Base-by-base conservation (phyloP, 1,140 invertebrate species). In the Drosophila jambulina region DNA sequence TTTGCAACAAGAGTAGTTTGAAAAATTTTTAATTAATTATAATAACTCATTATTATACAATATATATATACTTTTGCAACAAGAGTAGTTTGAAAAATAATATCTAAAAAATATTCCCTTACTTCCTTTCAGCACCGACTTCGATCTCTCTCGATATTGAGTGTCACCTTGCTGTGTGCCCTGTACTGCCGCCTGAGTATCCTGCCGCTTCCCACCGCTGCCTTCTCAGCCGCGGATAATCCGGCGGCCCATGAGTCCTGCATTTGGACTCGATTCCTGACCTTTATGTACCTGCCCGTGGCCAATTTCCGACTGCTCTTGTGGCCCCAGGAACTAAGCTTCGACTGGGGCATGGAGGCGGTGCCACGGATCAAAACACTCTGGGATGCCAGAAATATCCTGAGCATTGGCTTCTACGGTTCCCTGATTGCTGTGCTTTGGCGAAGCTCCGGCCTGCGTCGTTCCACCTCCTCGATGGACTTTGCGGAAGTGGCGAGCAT, bases 261-360 rank as follows among this genome's bases (percentile, higher is more conserved):
- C 10, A 93, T 95, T 43, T 92, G 96, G 51, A 96, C 96, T 17
- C 94, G 97, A 56, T 93, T 96, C 17, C 94, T 98, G 54, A 98
- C 97, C 27, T 98, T 98, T 92, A 93, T 95, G 65, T 98, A 98
- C 91, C 94, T 99, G 48, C 97, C 98, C 1, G 95, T 96, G 13
- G 96, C 97, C 78, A 98, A 98, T 93, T 95, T 97, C 63, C 94
- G 95, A 84, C 95, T 99, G 78, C 93, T 99, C 13, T 84, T 98
- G 1, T 97, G 95, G 87, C 98, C 98, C 2, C 95, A 95, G 74
- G 95, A 95, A 45, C 93, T 99, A 25, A 98, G 97, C 92, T 98
- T 98, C 93, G 98, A 99, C 91, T 99, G 98, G 98, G 97, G 97
- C 2, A 98, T 98, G 98, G 97, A 98, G 76, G 96, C 97, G 2